Base-by-base conservation (phyloP, 2,888 invertebrate genomes). In the Eubasilissa splendida region DNA sequence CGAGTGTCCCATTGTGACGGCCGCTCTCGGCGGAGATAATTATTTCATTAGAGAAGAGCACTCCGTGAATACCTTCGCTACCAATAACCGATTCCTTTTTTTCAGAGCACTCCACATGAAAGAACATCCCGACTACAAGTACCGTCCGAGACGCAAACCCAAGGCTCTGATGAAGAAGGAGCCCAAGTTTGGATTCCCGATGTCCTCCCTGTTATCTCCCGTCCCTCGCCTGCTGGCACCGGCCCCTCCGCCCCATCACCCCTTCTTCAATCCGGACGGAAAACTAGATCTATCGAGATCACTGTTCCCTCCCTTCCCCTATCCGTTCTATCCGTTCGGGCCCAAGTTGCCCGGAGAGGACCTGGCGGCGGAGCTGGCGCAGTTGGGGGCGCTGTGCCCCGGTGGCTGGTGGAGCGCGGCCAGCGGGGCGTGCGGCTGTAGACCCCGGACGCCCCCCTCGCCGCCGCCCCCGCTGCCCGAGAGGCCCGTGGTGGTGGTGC, bases 81-180 rank as follows among this genome's bases (percentile, higher is more conserved):
- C 22, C 22, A 4, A 63, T 31, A 33, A 42, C 8, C 63, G 63
- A 63, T 63, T 76, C 84, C 85, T 86, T 85, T 85, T 80, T 90
- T 90, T 50, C 92, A 97, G 96, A 88, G 96, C 96, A 58, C 91
- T 97, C 11, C 96, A 97, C 91, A 97, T 97, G 96, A 96, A 96
- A 89, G 96, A 97, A 87, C 96, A 96, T 86, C 97, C 96, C 7
- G 96, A 97, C 89, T 97, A 97, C 92, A 97, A 97, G 89, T 97
- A 96, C 90, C 92, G 96, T 66, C 96, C 96, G 11, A 91, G 96
- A 77, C 91, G 96, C 86, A 96, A 97, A 88, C 96, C 96, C 4
- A 96, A 96, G 87, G 95, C 96, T 0, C 90, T 96, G 12, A 92
- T 95, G 84, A 96, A 96, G 87, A 95, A 95, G 85, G 95, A 95